Conservation (phyloP, 2,797 vertebrate species). For the Pseudomugil tenellus region DNA sequence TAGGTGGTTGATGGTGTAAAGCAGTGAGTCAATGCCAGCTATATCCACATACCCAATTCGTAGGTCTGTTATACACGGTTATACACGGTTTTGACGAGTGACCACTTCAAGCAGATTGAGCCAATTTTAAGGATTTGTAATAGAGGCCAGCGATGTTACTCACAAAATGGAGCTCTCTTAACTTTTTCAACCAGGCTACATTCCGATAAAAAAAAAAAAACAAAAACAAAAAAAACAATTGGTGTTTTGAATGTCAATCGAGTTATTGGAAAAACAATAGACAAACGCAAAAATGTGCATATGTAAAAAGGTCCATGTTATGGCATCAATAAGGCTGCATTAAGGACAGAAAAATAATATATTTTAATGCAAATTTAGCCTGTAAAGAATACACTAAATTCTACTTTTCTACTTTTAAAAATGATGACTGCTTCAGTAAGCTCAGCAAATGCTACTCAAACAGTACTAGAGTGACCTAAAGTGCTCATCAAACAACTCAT, state of each 20-base stretch:
- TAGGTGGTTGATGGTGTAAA: slow-evolving; percentile 3
- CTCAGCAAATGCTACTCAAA: not conserved
- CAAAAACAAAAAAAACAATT: no score
- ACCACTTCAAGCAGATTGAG: not conserved
- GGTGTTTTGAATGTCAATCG: not conserved
- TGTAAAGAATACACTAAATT: not conserved
- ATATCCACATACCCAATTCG: not conserved
- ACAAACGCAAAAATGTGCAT: no score
- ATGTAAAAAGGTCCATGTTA: not conserved
- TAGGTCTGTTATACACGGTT: not conserved
- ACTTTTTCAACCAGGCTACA: not conserved
- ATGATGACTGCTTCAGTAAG: slow-evolving; percentile 4
- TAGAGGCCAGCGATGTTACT: no score
- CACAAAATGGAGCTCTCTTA: not conserved
- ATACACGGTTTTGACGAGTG: not conserved
- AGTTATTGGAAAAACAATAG: not conserved
- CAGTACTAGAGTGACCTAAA: not conserved
- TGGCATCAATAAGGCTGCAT: not conserved
- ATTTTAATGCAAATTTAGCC: not conserved
- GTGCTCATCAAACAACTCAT: slow-evolving; percentile 3
- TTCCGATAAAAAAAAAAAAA: no score
- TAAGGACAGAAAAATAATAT: not conserved
- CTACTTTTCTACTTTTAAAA: not conserved
- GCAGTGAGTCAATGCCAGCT: not conserved
- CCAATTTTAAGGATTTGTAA: not conserved